Evolutionary conservation across 2,797 vertebrate genomes (phyloP), one percentile per base, ranked within the genome.

Genomic region (Siniperca obscura): DNA sequence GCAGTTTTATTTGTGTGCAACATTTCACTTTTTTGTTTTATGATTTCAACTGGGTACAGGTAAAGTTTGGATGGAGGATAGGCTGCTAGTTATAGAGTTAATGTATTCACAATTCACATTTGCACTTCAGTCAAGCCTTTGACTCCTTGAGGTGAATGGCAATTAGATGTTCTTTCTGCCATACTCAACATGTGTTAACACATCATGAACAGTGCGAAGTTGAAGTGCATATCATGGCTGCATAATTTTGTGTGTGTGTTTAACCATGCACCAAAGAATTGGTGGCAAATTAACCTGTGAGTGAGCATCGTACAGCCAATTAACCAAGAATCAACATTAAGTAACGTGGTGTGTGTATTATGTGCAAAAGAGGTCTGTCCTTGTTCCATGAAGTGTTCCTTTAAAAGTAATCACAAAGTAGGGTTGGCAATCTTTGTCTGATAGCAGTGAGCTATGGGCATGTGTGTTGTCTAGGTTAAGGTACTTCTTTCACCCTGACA

Each of bases 401-500:
- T 70, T 80, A 56, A 61, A 50, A 65, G 36, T 40, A 34, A 25
- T 11, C 60, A 57, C 70, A 69, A n/a, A 61, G 69, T 80, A 38
- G 65, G 16, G 65, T 52, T 56, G 53, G 57, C 14, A 52, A 2
- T 60, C 34, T 62, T 46, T 42, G 52, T 65, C 50, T 75, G 82
- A 77, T 68, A 70, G 59, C 46, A 65, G n/a, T 56, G 25, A 57
- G 53, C 34, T 34, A 36, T 66, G 50, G 30, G 56, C 60, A 68
- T 83, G 69, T 80, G 61, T 77, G 42, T 68, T 70, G 70, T 78
- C 67, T 67, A 61, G 55, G 71, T 79, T 64, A 71, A 34, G 76
- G 68, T 76, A 73, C 82, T 80, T 82, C 79, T 87, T 73, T 83
- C 74, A 84, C 80, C 75, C 78, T 90, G 81, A 91, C 89, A 91